Evolutionary conservation across 2,797 vertebrate species (phyloP), one percentile per base, ranked within the genome.

Genomic region (Oryzias dopingdopingensis): DNA sequence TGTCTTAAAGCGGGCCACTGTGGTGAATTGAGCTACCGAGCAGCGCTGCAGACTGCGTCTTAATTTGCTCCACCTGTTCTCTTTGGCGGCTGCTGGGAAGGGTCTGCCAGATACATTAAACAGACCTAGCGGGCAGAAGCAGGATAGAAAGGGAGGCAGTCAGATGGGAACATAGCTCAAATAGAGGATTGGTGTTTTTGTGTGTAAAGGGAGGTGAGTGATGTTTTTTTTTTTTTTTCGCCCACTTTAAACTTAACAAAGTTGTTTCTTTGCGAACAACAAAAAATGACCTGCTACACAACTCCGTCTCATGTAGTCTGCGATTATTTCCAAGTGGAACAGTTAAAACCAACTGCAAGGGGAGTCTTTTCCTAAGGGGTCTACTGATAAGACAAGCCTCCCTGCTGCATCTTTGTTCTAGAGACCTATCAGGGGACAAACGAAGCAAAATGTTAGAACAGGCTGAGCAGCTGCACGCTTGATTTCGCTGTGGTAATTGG

Each of bases 71-170:
- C 84, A 87, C 90, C 86, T 90, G 87, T 90, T 90, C 82, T 74
- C 80, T 81, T 78, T 81, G 86, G 76, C 87, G 90, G 90, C 77
- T 89, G 89, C 85, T 84, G 81, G 76, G 85, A 79, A 91, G 86
- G 86, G 83, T 37, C 86, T 91, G 91, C 90, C 91, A 92, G 91
- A 92, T 90, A 91, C 92, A 95, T 95, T 94, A 95, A 87, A 86
- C 75, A 81, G 88, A 86, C 89, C 92, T 90, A 72, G 88, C 92
- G 90, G 92, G 88, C 82, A 92, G 84, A 83, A 88, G 89, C 84
- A 86, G 92, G 89, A 87, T 85, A 83, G 80, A 74, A 79, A 76
- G 64, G 69, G 60, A 81, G 70, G 74, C 69, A 77, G 85, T 86
- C 86, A 82, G 86, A 88, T 82, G 83, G 87, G 83, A 88, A 77